phyloP scores from a whole-genome alignment of 2,797 vertebrate genomes.

The Mus spretus region DNA sequence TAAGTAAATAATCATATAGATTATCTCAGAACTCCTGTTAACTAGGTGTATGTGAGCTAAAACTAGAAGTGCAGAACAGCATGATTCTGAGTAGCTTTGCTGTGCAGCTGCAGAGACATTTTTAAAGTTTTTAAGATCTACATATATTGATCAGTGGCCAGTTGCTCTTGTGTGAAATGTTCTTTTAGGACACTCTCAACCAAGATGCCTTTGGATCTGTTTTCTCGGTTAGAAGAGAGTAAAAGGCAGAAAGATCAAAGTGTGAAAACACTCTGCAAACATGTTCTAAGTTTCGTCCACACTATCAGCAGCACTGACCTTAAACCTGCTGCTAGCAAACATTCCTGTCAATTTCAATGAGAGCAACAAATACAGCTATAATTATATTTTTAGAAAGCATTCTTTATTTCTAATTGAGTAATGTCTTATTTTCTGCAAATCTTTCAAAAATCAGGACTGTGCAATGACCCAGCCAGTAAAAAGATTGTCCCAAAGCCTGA shows the following conservation, averaged over 20 bases:
- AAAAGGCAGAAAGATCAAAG: not conserved
- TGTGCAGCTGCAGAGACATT: constrained; percentile 27
- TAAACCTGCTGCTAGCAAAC: constrained; percentile 13
- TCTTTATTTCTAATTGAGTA: constrained; percentile 1
- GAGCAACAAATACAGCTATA: not conserved
- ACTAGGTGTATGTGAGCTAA: constrained; percentile 22
- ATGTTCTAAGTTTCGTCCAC: not conserved
- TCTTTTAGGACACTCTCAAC: not conserved
- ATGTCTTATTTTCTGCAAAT: constrained; percentile 26
- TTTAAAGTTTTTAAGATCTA: constrained; percentile 55
- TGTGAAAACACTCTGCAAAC: not conserved
- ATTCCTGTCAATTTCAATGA: constrained; percentile 41
- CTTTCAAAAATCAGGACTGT: constrained; percentile 15
- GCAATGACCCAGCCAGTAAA: not conserved
- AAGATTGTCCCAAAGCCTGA: no score
- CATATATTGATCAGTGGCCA: not conserved
- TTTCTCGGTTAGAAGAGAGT: not conserved
- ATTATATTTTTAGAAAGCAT: not conserved
- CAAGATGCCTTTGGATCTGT: constrained; percentile 25
- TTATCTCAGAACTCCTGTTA: not conserved
- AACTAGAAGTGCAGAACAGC: not conserved
- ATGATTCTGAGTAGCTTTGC: constrained; percentile 12
- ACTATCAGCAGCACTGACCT: not conserved
- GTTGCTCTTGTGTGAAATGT: constrained; percentile 54
- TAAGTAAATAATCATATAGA: not conserved